These are phyloP conservation scores for Chauna torquata DNA, from an alignment of 2,113 vertebrate genomes.

Conservation along the genomic window DNA sequence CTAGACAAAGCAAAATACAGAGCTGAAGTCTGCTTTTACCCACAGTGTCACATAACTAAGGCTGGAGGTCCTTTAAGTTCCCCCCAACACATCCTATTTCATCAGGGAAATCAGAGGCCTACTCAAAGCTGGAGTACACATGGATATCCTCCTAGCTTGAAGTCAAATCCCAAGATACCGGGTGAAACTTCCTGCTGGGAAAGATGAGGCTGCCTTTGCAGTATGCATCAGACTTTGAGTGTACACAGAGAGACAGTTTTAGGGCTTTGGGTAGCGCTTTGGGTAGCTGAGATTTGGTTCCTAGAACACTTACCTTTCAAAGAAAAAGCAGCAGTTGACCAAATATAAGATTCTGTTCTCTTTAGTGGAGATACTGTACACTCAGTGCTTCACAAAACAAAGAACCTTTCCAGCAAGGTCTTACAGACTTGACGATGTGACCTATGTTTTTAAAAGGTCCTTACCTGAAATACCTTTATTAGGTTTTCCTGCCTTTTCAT, in stretches of 20 bases:
- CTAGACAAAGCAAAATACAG: rapidly evolving
- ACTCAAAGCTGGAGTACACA: background rate
- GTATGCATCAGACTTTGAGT: background rate
- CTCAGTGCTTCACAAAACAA: background rate
- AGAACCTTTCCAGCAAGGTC: background rate
- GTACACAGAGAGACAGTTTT: background rate
- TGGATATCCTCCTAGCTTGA: background rate
- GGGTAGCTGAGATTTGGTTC: background rate
- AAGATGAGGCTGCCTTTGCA: background rate
- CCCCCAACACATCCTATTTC: rapidly evolving
- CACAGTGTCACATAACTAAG: background rate
- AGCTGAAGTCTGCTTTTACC: background rate
- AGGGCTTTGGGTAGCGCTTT: background rate
- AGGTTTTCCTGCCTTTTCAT: background rate
- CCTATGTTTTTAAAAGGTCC: rapidly evolving
- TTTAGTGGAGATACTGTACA: rapidly evolving
- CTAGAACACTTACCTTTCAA: background rate
- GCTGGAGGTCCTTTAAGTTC: background rate
- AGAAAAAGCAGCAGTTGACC: background rate
- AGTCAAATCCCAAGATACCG: background rate
- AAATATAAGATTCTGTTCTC: background rate
- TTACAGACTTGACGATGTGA: background rate
- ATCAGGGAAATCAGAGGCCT: background rate
- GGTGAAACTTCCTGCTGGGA: background rate
- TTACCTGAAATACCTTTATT: background rate